Evolutionary conservation across 2,888 invertebrate species (phyloP).

Genomic region (Cinara cedri): DNA sequence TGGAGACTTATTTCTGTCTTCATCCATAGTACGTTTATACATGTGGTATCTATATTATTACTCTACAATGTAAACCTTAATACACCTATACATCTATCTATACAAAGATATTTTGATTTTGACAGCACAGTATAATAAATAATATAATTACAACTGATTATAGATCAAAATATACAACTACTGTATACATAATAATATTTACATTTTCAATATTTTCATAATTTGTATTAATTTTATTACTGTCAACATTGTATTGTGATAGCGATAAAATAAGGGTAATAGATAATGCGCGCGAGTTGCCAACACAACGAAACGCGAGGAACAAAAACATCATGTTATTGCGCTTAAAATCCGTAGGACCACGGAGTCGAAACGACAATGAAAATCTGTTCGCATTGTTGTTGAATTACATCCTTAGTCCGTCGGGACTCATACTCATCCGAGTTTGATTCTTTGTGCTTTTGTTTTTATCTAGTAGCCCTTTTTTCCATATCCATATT

Average conservation of each 20-base stretch:
- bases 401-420: background rate
- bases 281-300: conserved; percentile 25
- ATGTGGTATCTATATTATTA: background rate
- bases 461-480: too few relatives aligned
- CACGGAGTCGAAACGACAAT: background rate
- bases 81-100: background rate
- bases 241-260: background rate
- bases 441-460: background rate
- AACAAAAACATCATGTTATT: conserved; percentile 35
- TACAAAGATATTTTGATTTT: background rate
- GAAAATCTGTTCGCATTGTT: conserved; percentile 11
- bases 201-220: conserved; percentile 2
- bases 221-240: background rate
- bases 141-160: too few relatives aligned
- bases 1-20: conserved; percentile 23
- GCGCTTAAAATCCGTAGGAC: background rate
- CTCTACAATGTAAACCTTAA: background rate
- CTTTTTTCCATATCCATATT: too few relatives aligned
- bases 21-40: conserved; percentile 17
- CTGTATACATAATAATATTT: background rate
- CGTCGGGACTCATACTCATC: background rate
- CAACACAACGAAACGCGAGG: conserved; percentile 26
- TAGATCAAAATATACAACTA: background rate
- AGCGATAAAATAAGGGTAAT: conserved; percentile 28
- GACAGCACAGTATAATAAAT: background rate